Evolutionary conservation across 2,113 vertebrate genomes (phyloP).

Genomic region (Malurus elegans): DNA sequence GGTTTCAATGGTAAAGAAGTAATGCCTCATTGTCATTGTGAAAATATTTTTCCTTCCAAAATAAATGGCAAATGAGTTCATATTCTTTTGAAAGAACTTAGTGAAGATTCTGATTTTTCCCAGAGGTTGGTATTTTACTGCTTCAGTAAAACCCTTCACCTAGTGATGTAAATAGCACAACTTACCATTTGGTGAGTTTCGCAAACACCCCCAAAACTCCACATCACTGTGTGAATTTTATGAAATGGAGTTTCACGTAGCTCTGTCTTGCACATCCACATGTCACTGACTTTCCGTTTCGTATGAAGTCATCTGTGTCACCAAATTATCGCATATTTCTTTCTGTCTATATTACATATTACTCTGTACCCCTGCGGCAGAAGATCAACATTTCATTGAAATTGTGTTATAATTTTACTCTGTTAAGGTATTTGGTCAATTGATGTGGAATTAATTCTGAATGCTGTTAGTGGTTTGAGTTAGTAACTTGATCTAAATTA

Average conservation of each 20-base stretch:
- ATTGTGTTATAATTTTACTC: constrained; percentile 26
- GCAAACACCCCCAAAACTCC: constrained; percentile 64
- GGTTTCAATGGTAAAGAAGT: constrained; percentile 9
- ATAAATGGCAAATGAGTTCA: constrained; percentile 20
- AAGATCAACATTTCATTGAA: background rate
- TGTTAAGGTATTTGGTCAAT: constrained; percentile 59
- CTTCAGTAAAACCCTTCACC: constrained; percentile 62
- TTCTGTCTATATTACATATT: background rate
- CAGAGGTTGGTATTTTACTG: constrained; percentile 42
- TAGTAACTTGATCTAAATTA: constrained; percentile 74
- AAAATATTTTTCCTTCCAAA: constrained; percentile 40
- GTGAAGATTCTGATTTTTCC: constrained; percentile 67
- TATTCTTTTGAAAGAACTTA: constrained; percentile 33
- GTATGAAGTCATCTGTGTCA: constrained; percentile 33
- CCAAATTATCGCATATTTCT: background rate
- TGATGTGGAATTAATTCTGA: constrained; percentile 60
- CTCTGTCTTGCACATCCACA: constrained; percentile 4
- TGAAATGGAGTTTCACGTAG: constrained; percentile 53
- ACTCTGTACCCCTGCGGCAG: background rate
- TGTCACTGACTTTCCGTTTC: constrained; percentile 48
- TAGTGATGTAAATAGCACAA: constrained; percentile 63
- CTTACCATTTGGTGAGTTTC: constrained; percentile 66
- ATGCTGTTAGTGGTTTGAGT: constrained; percentile 64
- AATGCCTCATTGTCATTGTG: background rate
- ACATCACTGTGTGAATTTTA: constrained; percentile 47